Percentiles rank a stretch among this genome's conserved stretches.
Conservation (phyloP, 1,140 invertebrate genomes). For the Drosophila rufa region DNA sequence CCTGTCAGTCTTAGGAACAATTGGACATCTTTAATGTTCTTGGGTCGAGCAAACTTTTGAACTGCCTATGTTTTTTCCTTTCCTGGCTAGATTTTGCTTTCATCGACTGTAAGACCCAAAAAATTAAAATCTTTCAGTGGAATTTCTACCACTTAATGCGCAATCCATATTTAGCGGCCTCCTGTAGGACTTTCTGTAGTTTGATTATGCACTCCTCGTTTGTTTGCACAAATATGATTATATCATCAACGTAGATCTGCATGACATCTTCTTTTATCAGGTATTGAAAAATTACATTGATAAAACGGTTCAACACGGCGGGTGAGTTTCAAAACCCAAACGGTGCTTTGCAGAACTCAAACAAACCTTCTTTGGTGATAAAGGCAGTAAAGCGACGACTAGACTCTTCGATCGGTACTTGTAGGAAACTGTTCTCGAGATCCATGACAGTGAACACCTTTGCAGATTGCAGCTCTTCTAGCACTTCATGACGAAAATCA, state of each 20-base stretch:
- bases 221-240: background rate
- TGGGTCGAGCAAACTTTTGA: too few species aligned
- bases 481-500: background rate
- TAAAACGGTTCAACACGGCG: background rate
- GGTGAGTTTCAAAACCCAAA: background rate
- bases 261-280: background rate
- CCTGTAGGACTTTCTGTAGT: background rate
- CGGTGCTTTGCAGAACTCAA: background rate
- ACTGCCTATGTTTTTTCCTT: too few species aligned
- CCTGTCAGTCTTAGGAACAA: background rate
- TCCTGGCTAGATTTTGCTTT: too few species aligned
- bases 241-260: background rate
- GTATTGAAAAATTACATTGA: background rate
- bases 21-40: background rate
- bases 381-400: background rate
- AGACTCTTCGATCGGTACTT: background rate
- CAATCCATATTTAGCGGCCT: background rate
- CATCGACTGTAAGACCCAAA: background rate
- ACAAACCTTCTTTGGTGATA: background rate
- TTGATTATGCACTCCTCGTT: background rate
- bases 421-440: background rate
- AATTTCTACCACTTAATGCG: background rate
- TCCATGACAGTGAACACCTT: background rate
- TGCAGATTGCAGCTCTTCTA: background rate
- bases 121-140: background rate